Conservation (phyloP, 1,140 invertebrate genomes). For the Bathynomus jamesi region DNA sequence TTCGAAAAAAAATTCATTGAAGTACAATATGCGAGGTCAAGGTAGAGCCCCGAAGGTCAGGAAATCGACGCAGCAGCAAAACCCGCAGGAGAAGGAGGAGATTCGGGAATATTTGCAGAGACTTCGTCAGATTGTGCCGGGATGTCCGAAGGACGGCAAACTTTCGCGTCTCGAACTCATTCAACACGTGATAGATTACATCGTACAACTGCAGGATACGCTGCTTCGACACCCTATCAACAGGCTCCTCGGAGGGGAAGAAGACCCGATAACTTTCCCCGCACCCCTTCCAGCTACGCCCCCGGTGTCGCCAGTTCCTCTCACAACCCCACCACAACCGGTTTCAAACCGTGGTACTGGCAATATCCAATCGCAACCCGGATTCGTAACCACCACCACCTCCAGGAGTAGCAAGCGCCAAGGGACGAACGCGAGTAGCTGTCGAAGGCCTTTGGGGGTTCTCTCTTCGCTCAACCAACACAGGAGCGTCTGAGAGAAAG, state of each 20-base stretch:
- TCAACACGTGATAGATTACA: conserved; percentile 93
- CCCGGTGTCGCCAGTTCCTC: background rate
- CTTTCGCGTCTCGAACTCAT: conserved; percentile 85
- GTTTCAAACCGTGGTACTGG: background rate
- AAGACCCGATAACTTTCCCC: background rate
- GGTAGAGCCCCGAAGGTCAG: background rate
- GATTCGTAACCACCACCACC: background rate
- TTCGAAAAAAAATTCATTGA: background rate
- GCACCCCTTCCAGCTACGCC: background rate
- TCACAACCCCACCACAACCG: background rate
- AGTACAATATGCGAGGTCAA: background rate
- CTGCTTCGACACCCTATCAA: background rate
- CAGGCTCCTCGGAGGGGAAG: background rate
- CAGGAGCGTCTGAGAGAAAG: background rate
- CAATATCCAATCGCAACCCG: background rate
- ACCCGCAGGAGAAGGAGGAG: background rate
- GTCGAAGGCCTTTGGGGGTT: background rate
- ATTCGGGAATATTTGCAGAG: background rate
- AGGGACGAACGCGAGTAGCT: background rate
- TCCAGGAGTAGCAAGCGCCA: background rate
- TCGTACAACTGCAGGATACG: conserved; percentile 70
- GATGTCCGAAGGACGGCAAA: conserved; percentile 46
- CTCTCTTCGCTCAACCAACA: background rate
- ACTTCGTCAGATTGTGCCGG: conserved; percentile 59
- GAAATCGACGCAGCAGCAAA: background rate